Percentiles rank a stretch among this genome's conserved stretches.
These are phyloP conservation scores for Tragulus kanchil DNA, from an alignment of 2,113 vertebrate genomes.

Conservation along the genomic window DNA sequence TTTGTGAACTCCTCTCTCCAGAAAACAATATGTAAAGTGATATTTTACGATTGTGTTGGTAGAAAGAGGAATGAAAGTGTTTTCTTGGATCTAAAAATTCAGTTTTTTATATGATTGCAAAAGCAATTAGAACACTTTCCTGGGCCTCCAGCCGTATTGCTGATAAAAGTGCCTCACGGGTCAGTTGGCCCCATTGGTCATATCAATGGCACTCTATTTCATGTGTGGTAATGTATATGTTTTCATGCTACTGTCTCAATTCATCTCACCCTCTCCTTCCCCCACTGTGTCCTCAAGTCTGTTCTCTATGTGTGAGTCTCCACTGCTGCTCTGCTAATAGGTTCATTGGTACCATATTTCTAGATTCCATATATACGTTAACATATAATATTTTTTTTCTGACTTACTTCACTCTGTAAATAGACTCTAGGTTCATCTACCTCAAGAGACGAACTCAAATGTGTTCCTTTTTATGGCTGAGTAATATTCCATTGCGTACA, in stretches of 20 bases:
- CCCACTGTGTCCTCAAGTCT: neutral
- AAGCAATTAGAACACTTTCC: constrained; percentile 6
- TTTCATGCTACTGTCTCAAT: neutral
- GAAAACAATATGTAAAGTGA: neutral
- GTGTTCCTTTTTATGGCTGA: neutral
- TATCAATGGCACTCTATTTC: neutral
- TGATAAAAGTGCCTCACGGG: neutral
- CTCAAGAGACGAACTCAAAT: neutral
- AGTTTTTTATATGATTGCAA: neutral
- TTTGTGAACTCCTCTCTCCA: neutral
- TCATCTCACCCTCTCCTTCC: neutral
- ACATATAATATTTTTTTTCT: neutral
- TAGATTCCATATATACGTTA: neutral
- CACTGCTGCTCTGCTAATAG: neutral
- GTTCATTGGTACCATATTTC: neutral
- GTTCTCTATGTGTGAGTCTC: neutral
- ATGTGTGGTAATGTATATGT: neutral
- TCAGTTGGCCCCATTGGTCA: neutral
- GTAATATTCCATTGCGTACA: neutral
- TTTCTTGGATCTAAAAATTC: neutral
- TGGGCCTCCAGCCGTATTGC: neutral
- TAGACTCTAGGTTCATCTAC: neutral
- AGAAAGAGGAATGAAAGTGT: neutral
- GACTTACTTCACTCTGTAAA: neutral
- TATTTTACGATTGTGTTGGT: neutral